phyloP scores from a whole-genome alignment of 1,140 invertebrate genomes.

The Oryzaephilus surinamensis region DNA sequence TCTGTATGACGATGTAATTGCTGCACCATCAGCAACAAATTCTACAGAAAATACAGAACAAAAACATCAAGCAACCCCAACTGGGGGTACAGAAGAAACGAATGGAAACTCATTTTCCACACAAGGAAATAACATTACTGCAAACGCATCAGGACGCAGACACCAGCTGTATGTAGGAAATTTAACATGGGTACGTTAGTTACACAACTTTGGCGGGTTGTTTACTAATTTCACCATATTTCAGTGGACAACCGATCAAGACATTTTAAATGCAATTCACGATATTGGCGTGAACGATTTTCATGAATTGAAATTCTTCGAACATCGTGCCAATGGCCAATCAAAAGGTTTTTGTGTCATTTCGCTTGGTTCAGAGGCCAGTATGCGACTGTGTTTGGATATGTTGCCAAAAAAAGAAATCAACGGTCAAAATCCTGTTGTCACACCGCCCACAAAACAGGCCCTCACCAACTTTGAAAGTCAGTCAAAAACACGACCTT shows the following conservation, averaged over 20 bases:
- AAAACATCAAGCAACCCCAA: slow-evolving; percentile 32
- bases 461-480: slow-evolving; percentile 55
- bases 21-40: slow-evolving; percentile 53
- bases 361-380: slow-evolving; percentile 83
- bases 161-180: slow-evolving; percentile 93
- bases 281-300: slow-evolving; percentile 87
- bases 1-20: slow-evolving; percentile 94
- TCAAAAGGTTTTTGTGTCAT: slow-evolving; percentile 96
- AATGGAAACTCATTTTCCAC: slow-evolving; percentile 60
- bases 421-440: slow-evolving; percentile 88
- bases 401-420: slow-evolving; percentile 88
- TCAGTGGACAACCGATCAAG: slow-evolving; percentile 97
- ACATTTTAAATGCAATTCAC: slow-evolving; percentile 79
- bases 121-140: slow-evolving; percentile 55
- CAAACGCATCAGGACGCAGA: slow-evolving; percentile 61
- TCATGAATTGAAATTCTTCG: slow-evolving; percentile 98
- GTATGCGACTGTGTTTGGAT: slow-evolving; percentile 83
- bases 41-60: slow-evolving; percentile 41
- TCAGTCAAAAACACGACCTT: slow-evolving; percentile 77
- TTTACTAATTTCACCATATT: slow-evolving; percentile 7
- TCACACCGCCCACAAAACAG: slow-evolving; percentile 92
- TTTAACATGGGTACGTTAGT: slow-evolving; percentile 66
- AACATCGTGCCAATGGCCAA: slow-evolving; percentile 98
- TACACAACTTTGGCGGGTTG: slow-evolving; percentile 9
- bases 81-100: slow-evolving; percentile 45